Base-by-base conservation (phyloP, 2,888 invertebrate genomes). In the Clanis bilineata region DNA sequence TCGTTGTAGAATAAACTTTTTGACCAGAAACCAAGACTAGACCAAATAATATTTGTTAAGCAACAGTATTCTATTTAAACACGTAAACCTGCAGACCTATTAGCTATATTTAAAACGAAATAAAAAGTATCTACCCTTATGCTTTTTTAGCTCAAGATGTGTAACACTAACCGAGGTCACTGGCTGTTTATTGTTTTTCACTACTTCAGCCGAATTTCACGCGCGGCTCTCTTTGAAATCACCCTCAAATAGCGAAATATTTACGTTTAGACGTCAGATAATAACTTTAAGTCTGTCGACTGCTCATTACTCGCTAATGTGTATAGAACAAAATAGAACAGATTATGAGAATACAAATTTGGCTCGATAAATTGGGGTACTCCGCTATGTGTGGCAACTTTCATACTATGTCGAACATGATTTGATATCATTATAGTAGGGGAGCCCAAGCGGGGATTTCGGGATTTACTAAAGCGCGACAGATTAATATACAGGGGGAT, bases 221-320 rank as follows among this genome's bases (percentile, higher is more conserved):
- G 68, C 60, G 80, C 83, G 81, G 80, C 79, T 75, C 83, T 79
- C 83, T 85, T 87, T 87, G 87, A 86, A 81, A 80, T 82, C 76
- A 76, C 75, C 77, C 80, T 81, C 79, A 74, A 77, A 79, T 77
- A 79, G 77, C 68, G 83, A 78, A 83, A 80, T 86, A 86, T 87
- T 87, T 87, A 86, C 79, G 68, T 82, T 82, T 43, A 81, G 73
- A 71, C 77, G 76, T 82, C 81, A 77, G 79, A 78, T 83, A 80
- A 84, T 86, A 85, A 80, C 82, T 80, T 72, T 84, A 74, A 85
- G 76, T 85, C 87, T 87, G 80, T 87, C 85, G 80, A 79, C 83
- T 80, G 80, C 70, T 78, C 82, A 84, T 87, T 86, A 85, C 80
- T 83, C 79, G 75, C 71, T 85, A 83, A 82, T 80, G 82, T 77